phyloP scores from a whole-genome alignment of 1,140 invertebrate species.

The Drosophila novamexicana region DNA sequence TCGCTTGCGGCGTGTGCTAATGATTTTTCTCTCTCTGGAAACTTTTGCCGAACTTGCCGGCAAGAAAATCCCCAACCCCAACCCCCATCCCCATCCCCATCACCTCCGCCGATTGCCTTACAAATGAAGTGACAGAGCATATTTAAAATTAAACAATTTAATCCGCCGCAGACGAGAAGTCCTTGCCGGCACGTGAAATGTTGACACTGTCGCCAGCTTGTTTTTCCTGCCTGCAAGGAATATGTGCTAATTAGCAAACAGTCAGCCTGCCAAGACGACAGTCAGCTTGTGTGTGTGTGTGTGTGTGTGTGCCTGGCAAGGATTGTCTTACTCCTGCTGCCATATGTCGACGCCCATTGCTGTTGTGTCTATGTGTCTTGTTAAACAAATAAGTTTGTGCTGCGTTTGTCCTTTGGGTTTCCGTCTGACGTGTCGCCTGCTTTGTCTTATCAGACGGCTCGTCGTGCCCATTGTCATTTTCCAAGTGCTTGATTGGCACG shows the following conservation, averaged over 20 bases:
- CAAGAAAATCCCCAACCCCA: slow-evolving; percentile 42
- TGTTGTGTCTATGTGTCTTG: slow-evolving; percentile 41
- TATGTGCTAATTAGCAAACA: slow-evolving; percentile 82
- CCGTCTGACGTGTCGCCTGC: slow-evolving; percentile 43
- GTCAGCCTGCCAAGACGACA: slow-evolving; percentile 39
- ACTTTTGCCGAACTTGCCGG: slow-evolving; percentile 19
- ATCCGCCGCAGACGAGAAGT: slow-evolving; percentile 64
- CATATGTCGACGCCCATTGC: slow-evolving; percentile 11
- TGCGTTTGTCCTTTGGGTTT: slow-evolving; percentile 38
- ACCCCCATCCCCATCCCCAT: too few relatives aligned
- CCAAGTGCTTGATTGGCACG: slow-evolving; percentile 80
- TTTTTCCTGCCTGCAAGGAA: slow-evolving; percentile 73
- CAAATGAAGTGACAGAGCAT: slow-evolving; percentile 83
- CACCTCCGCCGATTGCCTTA: slow-evolving; percentile 51
- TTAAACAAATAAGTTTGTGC: slow-evolving; percentile 75
- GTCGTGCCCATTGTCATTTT: slow-evolving; percentile 69
- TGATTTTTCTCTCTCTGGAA: slow-evolving; percentile 69
- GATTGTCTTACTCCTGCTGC: slow-evolving; percentile 34
- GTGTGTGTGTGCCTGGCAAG: slow-evolving; percentile 33
- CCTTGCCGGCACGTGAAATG: slow-evolving; percentile 63
- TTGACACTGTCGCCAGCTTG: slow-evolving; percentile 67
- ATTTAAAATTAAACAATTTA: slow-evolving; percentile 84
- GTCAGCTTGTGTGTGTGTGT: slow-evolving; percentile 3
- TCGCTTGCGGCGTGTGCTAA: slow-evolving; percentile 83
- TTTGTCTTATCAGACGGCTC: slow-evolving; percentile 63